Evolutionary conservation across 2,113 vertebrate species (phyloP).

Genomic region (Perca schrenkii): DNA sequence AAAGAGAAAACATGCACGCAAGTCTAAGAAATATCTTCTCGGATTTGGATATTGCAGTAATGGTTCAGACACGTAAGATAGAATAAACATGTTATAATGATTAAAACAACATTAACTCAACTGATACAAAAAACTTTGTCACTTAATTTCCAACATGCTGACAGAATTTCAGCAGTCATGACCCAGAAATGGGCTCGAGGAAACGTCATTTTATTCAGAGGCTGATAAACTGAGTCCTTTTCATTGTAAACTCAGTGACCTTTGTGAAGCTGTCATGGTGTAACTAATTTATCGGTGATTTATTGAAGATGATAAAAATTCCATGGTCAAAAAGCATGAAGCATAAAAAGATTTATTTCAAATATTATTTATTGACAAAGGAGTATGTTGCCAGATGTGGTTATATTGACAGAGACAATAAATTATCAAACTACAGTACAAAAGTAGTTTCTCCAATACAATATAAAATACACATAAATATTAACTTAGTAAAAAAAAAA

Average conservation of each 20-base stretch:
- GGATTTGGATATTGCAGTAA: constrained; percentile 4
- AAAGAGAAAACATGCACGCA: background rate
- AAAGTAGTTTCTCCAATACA: constrained; percentile 44
- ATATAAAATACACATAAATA: constrained; percentile 74
- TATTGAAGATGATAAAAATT: background rate
- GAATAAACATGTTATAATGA: background rate
- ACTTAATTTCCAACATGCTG: background rate
- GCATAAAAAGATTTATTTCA: constrained; percentile 22
- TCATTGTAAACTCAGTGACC: background rate
- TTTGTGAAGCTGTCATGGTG: background rate
- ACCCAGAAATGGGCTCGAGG: background rate
- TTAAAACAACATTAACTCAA: background rate
- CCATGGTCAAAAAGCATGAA: background rate
- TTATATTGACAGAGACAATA: constrained; percentile 65
- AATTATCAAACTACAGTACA: constrained; percentile 61
- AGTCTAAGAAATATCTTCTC: background rate
- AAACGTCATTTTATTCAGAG: background rate
- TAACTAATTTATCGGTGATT: background rate
- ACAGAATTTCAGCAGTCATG: background rate
- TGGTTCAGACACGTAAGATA: background rate
- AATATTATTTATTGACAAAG: constrained; percentile 68
- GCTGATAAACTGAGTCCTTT: background rate
- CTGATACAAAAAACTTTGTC: background rate
- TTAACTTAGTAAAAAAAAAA: constrained; percentile 71
- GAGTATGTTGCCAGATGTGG: constrained; percentile 28